Evolutionary conservation across 2,113 vertebrate genomes (phyloP).

Genomic region (Sinocyclocheilus anophthalmus): DNA sequence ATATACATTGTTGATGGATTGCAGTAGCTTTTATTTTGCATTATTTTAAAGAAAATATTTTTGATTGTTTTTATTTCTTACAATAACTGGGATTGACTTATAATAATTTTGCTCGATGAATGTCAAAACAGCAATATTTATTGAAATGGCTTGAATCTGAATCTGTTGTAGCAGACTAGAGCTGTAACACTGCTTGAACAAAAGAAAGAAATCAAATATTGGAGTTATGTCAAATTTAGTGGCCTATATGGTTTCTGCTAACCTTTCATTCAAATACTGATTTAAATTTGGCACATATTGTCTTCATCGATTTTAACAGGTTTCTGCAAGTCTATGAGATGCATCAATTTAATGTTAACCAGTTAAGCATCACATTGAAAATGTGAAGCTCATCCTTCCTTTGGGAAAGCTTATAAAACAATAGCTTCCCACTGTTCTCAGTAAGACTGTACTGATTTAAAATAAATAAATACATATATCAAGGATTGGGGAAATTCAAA

Average conservation of each 20-base stretch:
- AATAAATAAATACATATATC: not conserved
- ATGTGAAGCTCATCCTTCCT: not conserved
- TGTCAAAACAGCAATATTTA: not conserved
- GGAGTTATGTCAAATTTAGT: not conserved
- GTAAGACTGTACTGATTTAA: not conserved
- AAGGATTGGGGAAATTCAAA: not conserved
- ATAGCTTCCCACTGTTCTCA: not conserved
- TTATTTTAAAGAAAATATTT: too few species aligned
- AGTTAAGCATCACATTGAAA: not conserved
- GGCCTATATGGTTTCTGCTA: conserved; percentile 6
- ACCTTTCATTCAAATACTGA: not conserved
- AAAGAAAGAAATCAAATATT: conserved; percentile 8
- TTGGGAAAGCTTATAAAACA: not conserved
- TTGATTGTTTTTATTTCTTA: not conserved
- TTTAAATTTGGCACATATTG: not conserved
- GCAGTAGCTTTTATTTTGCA: too few species aligned
- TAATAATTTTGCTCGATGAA: not conserved
- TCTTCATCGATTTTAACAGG: not conserved
- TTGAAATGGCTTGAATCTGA: not conserved
- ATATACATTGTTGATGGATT: too few species aligned
- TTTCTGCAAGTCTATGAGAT: not conserved
- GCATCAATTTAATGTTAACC: not conserved
- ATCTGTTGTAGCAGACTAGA: not conserved
- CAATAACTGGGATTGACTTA: not conserved
- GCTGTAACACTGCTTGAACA: not conserved